Percentiles rank a stretch among this genome's conserved stretches.
These are phyloP conservation scores for Seladonia tumulorum DNA, from an alignment of 2,888 invertebrate species.

Conservation along the genomic window DNA sequence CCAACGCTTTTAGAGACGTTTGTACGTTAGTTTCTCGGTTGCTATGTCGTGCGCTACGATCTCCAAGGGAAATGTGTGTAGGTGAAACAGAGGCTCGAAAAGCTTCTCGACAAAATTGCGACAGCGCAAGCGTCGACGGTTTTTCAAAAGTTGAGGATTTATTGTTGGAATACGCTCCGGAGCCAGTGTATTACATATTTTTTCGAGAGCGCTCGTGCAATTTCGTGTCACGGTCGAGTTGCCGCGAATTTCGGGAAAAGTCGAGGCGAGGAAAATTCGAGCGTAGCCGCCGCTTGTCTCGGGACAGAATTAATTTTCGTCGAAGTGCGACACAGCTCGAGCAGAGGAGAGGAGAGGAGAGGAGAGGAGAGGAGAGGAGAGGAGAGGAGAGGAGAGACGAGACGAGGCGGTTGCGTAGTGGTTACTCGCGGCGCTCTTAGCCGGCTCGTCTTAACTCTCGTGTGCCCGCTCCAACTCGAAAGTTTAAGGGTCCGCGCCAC, in stretches of 20 bases:
- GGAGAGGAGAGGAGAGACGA: not conserved
- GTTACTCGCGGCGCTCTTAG: constrained; percentile 27
- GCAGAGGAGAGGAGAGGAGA: not conserved
- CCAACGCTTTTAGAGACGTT: not conserved
- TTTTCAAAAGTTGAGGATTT: not conserved
- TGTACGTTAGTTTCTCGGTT: no score
- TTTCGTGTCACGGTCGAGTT: constrained; percentile 26
- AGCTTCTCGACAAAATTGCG: not conserved
- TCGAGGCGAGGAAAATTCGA: constrained; percentile 48
- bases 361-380: not conserved
- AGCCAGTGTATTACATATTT: not conserved
- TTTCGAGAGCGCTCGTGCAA: constrained; percentile 27
- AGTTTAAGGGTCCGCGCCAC: constrained; percentile 29
- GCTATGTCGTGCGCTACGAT: not conserved
- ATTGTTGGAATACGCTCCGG: not conserved
- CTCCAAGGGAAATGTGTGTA: not conserved
- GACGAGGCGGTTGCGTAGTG: constrained; percentile 19
- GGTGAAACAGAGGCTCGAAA: not conserved
- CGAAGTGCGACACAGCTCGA: constrained; percentile 21
- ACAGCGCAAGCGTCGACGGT: not conserved
- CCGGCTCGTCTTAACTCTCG: constrained; percentile 41
- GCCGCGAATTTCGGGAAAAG: constrained; percentile 32
- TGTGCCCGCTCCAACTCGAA: constrained; percentile 19
- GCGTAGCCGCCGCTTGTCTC: constrained; percentile 25
- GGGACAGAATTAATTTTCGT: constrained; percentile 60